phyloP scores from a whole-genome alignment of 2,888 invertebrate species.

The Neoitamus cyanurus region DNA sequence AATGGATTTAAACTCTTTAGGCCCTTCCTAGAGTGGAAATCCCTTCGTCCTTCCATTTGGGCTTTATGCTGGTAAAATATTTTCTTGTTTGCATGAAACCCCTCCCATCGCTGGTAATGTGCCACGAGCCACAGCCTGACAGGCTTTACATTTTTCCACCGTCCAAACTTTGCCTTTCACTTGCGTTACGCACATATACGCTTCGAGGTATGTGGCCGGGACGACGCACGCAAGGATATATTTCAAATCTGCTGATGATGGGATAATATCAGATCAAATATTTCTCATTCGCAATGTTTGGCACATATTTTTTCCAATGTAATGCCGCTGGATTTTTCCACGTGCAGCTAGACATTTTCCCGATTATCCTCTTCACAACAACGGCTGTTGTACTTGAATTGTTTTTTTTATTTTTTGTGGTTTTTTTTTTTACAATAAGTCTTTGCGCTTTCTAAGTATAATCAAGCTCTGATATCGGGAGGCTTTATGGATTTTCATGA shows the following conservation, averaged over 20 bases:
- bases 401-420: neutral
- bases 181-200: neutral
- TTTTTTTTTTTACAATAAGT: neutral
- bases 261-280: constrained; percentile 1
- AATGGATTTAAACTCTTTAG: neutral
- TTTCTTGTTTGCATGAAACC: neutral
- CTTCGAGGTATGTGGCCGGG: neutral
- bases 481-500: neutral
- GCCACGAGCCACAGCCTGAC: neutral
- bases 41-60: neutral
- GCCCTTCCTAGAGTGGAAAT: neutral
- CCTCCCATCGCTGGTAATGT: neutral
- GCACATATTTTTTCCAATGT: neutral
- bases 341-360: neutral
- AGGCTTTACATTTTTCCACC: neutral
- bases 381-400: neutral
- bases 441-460: neutral
- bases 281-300: neutral
- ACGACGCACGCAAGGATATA: neutral
- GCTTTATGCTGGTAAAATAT: neutral
- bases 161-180: neutral
- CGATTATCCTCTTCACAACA: neutral
- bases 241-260: neutral
- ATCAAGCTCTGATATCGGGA: neutral
- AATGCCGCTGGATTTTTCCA: neutral